Conservation (phyloP, 2,888 invertebrate species). For the Scaptodrosophila latifasciaeformis region DNA sequence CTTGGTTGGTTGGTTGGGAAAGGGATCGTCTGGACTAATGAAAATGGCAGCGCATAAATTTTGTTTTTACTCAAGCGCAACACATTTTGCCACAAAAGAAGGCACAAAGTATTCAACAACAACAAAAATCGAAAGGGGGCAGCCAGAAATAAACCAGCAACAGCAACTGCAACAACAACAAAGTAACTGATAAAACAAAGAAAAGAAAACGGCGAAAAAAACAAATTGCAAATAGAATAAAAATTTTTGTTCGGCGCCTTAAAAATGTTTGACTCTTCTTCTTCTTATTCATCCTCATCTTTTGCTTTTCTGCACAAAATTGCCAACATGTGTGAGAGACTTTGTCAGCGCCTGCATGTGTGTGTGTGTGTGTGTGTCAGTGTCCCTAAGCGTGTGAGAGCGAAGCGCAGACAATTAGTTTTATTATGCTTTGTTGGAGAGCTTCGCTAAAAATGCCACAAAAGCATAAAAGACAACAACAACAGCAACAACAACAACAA, state of each 20-base stretch:
- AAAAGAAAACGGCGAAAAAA: not conserved
- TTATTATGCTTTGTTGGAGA: conserved; percentile 67
- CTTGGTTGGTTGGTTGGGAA: too few relatives aligned
- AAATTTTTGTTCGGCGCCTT: conserved; percentile 46
- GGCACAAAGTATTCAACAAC: conserved; percentile 6
- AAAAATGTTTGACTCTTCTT: conserved; percentile 22
- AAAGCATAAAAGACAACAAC: conserved; percentile 35
- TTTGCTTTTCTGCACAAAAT: conserved; percentile 16
- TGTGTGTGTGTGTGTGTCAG: conserved; percentile 28
- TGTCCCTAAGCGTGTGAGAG: conserved; percentile 50
- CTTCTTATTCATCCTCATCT: conserved; percentile 2
- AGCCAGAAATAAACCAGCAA: conserved; percentile 11
- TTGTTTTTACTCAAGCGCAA: conserved; percentile 55
- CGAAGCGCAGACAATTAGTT: conserved; percentile 69
- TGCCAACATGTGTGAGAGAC: conserved; percentile 11
- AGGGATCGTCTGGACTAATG: conserved; percentile 29
- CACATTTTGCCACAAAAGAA: conserved; percentile 30
- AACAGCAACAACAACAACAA: conserved; percentile 24
- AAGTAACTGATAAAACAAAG: conserved; percentile 18
- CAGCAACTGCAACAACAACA: conserved; percentile 13
- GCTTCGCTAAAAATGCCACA: conserved; percentile 69
- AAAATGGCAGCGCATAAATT: conserved; percentile 59
- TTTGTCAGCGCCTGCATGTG: conserved; percentile 13
- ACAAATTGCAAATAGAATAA: conserved; percentile 46
- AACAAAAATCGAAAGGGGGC: conserved; percentile 13